These are phyloP conservation scores for Alcedo atthis DNA, from an alignment of 2,797 vertebrate genomes.

Conservation along the genomic window DNA sequence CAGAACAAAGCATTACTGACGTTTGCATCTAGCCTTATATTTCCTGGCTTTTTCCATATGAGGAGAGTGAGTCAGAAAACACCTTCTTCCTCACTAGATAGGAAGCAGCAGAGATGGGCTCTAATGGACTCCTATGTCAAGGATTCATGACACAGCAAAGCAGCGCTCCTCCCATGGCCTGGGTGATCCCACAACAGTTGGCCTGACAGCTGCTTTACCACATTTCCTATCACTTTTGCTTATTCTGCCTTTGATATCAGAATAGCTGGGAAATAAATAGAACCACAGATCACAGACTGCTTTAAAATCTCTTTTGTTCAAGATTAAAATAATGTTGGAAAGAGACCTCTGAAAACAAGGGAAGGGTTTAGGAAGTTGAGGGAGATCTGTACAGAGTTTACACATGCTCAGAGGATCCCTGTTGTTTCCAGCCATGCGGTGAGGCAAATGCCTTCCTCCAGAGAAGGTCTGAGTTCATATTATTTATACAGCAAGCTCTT, in stretches of 20 bases:
- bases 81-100: background rate
- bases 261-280: constrained; percentile 16
- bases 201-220: background rate
- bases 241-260: background rate
- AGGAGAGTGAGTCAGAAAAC: background rate
- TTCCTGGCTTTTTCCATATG: background rate
- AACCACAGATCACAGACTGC: background rate
- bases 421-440: background rate
- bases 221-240: background rate
- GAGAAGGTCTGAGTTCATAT: background rate
- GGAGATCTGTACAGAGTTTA: background rate
- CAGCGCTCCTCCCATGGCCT: background rate
- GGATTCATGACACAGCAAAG: background rate
- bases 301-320: constrained; percentile 18
- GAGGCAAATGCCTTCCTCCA: background rate
- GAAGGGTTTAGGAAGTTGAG: background rate
- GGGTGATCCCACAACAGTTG: background rate
- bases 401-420: background rate
- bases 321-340: constrained; percentile 35
- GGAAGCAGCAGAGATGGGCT: background rate
- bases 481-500: background rate
- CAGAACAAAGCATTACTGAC: background rate
- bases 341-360: background rate
- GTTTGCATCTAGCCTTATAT: background rate
- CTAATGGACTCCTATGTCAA: accelerated